phyloP scores from a whole-genome alignment of 2,113 vertebrate genomes.

The Prochilodus magdalenae region DNA sequence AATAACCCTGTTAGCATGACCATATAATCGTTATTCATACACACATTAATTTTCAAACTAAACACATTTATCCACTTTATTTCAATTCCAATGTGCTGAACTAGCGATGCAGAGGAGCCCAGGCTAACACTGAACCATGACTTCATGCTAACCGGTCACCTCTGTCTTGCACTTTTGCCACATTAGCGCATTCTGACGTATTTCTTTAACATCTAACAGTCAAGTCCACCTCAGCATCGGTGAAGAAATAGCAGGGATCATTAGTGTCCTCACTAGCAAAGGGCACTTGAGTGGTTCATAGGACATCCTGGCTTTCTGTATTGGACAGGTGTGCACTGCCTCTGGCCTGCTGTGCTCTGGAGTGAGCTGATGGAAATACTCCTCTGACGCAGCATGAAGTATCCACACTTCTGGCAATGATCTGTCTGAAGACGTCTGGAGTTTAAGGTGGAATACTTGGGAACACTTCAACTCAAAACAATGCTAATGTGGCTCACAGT shows the following conservation, averaged over 20 bases:
- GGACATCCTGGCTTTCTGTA: not conserved
- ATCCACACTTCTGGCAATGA: not conserved
- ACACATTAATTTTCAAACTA: too few relatives aligned
- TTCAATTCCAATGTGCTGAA: not conserved
- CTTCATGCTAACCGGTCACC: too few relatives aligned
- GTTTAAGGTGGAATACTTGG: not conserved
- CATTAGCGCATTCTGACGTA: too few relatives aligned
- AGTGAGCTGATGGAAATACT: not conserved
- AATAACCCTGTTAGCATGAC: too few relatives aligned
- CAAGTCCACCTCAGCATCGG: not conserved
- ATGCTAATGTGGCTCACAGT: not conserved
- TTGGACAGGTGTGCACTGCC: not conserved
- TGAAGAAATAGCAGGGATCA: not conserved
- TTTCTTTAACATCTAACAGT: not conserved
- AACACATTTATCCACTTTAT: too few relatives aligned
- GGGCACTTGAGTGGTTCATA: not conserved
- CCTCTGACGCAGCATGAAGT: not conserved
- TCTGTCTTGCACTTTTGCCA: too few relatives aligned
- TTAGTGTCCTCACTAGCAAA: not conserved
- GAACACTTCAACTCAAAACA: not conserved
- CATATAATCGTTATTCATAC: too few relatives aligned
- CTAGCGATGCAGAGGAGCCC: too few relatives aligned
- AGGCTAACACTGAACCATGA: too few relatives aligned
- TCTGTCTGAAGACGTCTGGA: not conserved
- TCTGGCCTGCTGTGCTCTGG: not conserved